Base-by-base conservation (phyloP, 2,888 invertebrate species). In the Sinhomidia bicolor region DNA sequence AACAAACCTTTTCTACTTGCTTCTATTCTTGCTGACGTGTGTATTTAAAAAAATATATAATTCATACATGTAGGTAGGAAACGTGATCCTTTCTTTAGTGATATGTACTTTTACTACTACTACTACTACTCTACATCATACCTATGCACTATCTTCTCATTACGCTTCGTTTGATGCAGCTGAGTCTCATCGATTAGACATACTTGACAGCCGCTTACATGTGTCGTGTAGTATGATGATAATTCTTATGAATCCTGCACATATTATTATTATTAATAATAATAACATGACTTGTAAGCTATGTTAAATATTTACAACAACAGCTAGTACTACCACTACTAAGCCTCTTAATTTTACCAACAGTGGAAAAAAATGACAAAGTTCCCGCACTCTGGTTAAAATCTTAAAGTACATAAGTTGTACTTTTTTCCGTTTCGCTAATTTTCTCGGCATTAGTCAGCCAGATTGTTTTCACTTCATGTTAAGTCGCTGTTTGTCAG, bases 121-220 rank as follows among this genome's bases (percentile, higher is more conserved):
- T n/a, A n/a, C n/a, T n/a, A n/a, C n/a, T n/a, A n/a, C n/a, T n/a
- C n/a, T n/a, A n/a, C n/a, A n/a, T n/a, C n/a, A n/a, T n/a, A n/a
- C n/a, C n/a, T n/a, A n/a, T n/a, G n/a, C n/a, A n/a, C n/a, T n/a
- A n/a, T n/a, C 12, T 65, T 65, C n/a, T 32, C 62, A 29, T 29
- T 71, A 71, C 32, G 76, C 60, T 78, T 78, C 65, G 68, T 85
- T 85, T 79, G 20, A 32, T 78, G 47, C 88, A 88, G 82, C 82
- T 88, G 88, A 65, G 68, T 54, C 78, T 78, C 88, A 82, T 78
- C 83, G 88, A 83, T 83, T 88, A 88, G 62, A n/a, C 60, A 65
- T 78, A 54, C 57, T 82, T 82, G 88, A 83, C 82, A 88, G 76
- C 88, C 65, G 78, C 47, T 83, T 76, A 78, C 78, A 68, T 83